phyloP scores from a whole-genome alignment of 2,797 vertebrate species.

The Lacerta bilineata region DNA sequence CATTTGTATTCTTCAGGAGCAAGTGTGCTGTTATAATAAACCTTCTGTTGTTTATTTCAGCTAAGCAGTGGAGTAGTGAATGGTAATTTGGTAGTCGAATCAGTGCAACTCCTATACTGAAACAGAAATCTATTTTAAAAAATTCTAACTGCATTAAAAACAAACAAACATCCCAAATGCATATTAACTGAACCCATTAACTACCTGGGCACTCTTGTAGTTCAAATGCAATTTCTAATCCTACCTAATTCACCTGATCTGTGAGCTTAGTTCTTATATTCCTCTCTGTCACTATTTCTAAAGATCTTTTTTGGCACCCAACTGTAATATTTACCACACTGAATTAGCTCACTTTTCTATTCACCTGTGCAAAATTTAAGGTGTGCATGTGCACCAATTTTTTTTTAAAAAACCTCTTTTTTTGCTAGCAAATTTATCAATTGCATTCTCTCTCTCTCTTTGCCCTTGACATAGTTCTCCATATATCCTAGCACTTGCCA shows the following conservation, averaged over 20 bases:
- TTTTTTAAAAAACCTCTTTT: background rate
- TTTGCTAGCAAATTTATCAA: background rate
- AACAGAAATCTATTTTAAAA: background rate
- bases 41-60: constrained; percentile 34
- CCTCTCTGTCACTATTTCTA: background rate
- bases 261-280: background rate
- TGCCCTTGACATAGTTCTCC: background rate
- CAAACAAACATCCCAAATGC: background rate
- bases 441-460: background rate
- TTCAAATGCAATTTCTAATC: background rate
- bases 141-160: background rate
- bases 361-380: constrained; percentile 4
- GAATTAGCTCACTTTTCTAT: constrained; percentile 3
- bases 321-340: background rate
- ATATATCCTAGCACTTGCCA: background rate
- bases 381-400: no score
- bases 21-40: constrained; percentile 24
- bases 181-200: background rate
- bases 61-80: background rate
- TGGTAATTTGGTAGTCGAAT: rapidly evolving
- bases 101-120: constrained; percentile 9
- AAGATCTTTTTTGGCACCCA: background rate
- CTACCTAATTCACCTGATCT: background rate
- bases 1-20: constrained; percentile 3
- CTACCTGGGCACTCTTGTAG: background rate